Evolutionary conservation across 2,888 invertebrate genomes (phyloP), one percentile per base, ranked within the genome.

Genomic region (Tenthredo amoena): DNA sequence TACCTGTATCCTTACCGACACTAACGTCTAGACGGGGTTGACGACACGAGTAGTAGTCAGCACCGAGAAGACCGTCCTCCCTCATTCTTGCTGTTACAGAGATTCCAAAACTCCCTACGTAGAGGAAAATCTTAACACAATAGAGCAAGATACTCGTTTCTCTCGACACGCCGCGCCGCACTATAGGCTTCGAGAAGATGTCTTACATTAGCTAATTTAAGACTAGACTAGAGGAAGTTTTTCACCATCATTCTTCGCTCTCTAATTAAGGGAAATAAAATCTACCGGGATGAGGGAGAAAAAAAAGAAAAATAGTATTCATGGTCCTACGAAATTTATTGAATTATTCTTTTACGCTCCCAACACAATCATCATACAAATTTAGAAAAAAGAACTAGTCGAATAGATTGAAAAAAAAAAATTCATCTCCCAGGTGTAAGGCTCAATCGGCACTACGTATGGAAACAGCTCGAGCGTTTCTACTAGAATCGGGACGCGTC

Each of bases 1-100:
- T 12, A 47, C 15, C 47, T 15, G 18, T 9, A 6, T 47, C 12
- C 21, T n/a, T 12, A 26, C 47, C 10, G 31, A n/a, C 47, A 76
- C 76, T 76, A 76, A n/a, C 47, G 83, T 83, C 83, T 83, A 83
- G 83, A 83, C 83, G 83, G 83, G 83, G 83, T 83, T 83, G 83
- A 83, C 68, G 83, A 83, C 83, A 68, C 83, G 83, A 47, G 31
- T 68, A 68, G 68, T 50, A 40, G 18, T 62, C 72, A n/a, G 31
- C 68, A 21, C 26, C 31, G 4, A 31, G 65, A 68, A 68, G 6
- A 31, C 65, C 21, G 10, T n/a, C 68, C 71, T 68, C 34, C 31
- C 68, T n/a, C 18, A 37, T 15, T 68, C 40, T 47, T 34, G 12
- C 31, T 47, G 47, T 40, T 18, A 10, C 37, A 34, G 71, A 71